A percentile compares a stretch with the other conserved stretches of the same genome.
phyloP scores from a whole-genome alignment of 92 coral and sea anemone genomes.

The Epizoanthus ramosus region DNA sequence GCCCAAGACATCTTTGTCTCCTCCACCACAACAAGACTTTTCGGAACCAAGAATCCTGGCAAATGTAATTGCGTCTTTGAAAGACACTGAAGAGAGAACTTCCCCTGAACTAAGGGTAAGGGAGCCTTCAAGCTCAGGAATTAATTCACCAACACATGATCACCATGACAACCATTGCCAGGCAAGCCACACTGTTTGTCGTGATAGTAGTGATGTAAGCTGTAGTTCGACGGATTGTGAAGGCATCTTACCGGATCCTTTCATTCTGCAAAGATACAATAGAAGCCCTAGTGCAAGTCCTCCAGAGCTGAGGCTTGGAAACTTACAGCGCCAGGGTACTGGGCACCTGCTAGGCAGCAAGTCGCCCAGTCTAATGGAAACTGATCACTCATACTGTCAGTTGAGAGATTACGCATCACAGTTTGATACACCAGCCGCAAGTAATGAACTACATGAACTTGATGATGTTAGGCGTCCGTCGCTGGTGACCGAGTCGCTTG shows the following conservation, averaged over 20 bases:
- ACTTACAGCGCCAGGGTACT: not conserved
- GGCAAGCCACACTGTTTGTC: not conserved
- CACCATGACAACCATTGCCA: not conserved
- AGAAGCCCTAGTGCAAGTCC: constrained; percentile 22
- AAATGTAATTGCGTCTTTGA: constrained; percentile 5
- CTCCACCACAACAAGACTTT: not conserved
- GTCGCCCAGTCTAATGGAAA: not conserved
- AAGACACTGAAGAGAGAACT: not conserved
- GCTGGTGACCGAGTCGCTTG: constrained; percentile 25
- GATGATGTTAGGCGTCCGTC: not conserved
- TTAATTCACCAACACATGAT: not conserved
- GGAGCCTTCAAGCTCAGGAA: not conserved
- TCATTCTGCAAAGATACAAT: constrained; percentile 14
- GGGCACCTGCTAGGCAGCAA: constrained; percentile 3
- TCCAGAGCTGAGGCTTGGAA: constrained; percentile 31
- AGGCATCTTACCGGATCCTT: constrained; percentile 5
- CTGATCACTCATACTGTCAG: constrained; percentile 42
- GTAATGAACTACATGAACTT: not conserved
- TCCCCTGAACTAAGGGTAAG: not conserved
- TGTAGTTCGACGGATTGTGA: not conserved
- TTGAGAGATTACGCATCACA: constrained; percentile 12
- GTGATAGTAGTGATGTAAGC: not conserved
- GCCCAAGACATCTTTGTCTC: not conserved
- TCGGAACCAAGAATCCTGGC: constrained; percentile 22
- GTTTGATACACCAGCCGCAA: not conserved